These are phyloP conservation scores for Ectropis crepuscularia DNA, from an alignment of 2,888 invertebrate species.

Conservation along the genomic window DNA sequence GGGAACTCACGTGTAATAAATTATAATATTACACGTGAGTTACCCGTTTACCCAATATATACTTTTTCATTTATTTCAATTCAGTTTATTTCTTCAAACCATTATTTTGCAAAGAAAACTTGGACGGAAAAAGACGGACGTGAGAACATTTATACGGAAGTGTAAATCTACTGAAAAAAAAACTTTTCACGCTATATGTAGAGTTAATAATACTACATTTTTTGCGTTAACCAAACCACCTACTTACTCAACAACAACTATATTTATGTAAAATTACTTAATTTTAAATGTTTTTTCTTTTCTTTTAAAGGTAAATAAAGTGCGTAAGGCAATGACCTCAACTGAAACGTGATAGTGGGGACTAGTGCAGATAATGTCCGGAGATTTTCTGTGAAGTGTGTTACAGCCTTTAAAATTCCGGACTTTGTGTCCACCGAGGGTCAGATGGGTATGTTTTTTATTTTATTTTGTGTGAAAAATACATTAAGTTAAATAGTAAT, in stretches of 20 bases:
- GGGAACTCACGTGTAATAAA: no score
- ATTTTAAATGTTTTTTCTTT: constrained; percentile 45
- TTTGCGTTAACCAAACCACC: constrained; percentile 45
- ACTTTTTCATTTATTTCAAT: no score
- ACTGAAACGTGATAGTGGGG: constrained; percentile 42
- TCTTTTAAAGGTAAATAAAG: constrained; percentile 58
- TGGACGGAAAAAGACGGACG: no score
- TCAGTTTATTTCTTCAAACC: no score
- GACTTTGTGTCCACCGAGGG: constrained; percentile 70
- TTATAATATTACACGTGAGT: no score
- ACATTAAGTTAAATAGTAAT: background rate
- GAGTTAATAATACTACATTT: no score
- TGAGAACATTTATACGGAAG: no score
- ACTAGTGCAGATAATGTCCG: constrained; percentile 45
- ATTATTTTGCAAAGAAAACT: no score
- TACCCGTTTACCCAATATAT: no score
- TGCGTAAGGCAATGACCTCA: constrained; percentile 54
- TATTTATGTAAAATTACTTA: constrained; percentile 22
- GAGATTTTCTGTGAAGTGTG: constrained; percentile 58
- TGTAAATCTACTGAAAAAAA: background rate
- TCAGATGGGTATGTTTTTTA: constrained; percentile 75
- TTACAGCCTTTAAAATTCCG: constrained; percentile 67
- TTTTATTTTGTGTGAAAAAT: constrained; percentile 29
- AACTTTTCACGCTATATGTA: no score
- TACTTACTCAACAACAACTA: constrained; percentile 26